Base-by-base conservation (phyloP, 1,140 invertebrate genomes). In the Megalopta genalis region DNA sequence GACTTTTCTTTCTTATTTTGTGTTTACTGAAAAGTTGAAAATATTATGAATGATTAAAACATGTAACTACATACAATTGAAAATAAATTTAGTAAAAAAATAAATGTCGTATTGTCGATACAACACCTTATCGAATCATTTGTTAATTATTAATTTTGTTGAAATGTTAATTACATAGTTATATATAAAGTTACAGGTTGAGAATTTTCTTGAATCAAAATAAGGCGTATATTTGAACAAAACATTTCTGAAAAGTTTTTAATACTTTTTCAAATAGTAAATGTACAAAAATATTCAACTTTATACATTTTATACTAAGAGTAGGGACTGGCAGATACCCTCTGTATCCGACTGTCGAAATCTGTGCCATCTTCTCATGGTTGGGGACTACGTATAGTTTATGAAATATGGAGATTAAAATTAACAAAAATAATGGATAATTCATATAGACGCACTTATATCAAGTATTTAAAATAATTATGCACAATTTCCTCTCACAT, bases 51-150 rank as follows among this genome's bases (percentile, higher is more conserved):
- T 59, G 9, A 63, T 12, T 46, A 49, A 63, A 6, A 49, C 72
- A 64, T 54, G 27, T 71, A 57, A 54, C 39, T 72, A 46, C 71
- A n/a, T 52, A 25, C 32, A 72, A 64, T 10, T 64, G 71, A 64
- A 72, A 39, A 71, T 63, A 78, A 25, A 72, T 57, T 77, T 49
- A 63, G n/a, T 62, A 52, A 70, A 52, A 23, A 21, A 9, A 49
- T 46, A 8, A 16, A 7, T 27, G 39, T 23, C 23, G 5, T 65
- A 7, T 12, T 62, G 0, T 62, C 27, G 16, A 62, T 59, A 10
- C 25, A 59, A 59, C 10, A 25, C 59, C 59, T 62, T 14, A 12
- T 62, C 23, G 25, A 62, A 14, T 32, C 4, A 46, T 46, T 46
- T 12, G 42, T 10, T 46, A 12, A 46, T 46, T 12, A 46, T 21